A percentile compares a stretch with the other conserved stretches of the same genome.
These are phyloP conservation scores for Nestor notabilis DNA, from an alignment of 2,113 vertebrate genomes.

Conservation along the genomic window DNA sequence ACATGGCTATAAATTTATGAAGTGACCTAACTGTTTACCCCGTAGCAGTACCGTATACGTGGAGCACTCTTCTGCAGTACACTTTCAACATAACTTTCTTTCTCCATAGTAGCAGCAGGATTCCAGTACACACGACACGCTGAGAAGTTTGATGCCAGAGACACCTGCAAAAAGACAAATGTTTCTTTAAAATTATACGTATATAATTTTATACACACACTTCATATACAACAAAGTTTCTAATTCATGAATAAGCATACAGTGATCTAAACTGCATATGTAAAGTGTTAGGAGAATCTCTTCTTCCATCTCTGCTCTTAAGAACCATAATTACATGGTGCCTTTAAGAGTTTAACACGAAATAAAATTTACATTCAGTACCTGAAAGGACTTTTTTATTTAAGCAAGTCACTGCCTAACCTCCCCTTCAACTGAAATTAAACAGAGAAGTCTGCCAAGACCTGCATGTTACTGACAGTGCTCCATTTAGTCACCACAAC, in stretches of 20 bases:
- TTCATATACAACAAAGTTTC: neutral
- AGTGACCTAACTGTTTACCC: neutral
- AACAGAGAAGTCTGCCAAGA: neutral
- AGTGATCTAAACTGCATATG: neutral
- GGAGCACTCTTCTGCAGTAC: conserved; percentile 70
- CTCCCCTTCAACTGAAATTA: neutral
- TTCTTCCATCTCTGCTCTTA: neutral
- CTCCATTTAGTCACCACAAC: neutral
- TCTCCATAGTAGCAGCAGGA: conserved; percentile 39
- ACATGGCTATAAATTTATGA: neutral
- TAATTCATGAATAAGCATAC: neutral
- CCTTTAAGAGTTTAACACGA: neutral
- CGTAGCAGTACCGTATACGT: conserved; percentile 73
- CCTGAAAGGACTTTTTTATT: neutral
- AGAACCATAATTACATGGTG: neutral
- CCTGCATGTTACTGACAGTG: neutral
- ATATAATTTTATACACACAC: accelerated
- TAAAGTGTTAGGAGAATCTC: neutral
- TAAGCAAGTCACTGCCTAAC: neutral
- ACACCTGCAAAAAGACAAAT: conserved; percentile 71
- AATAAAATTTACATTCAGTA: neutral
- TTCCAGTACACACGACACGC: conserved; percentile 84
- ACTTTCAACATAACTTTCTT: conserved; percentile 53
- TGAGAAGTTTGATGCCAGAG: conserved; percentile 78
- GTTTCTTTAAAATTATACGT: neutral